Evolutionary conservation across 2,888 invertebrate genomes (phyloP), one percentile per base, ranked within the genome.

Genomic region (Chouioia cunea): DNA sequence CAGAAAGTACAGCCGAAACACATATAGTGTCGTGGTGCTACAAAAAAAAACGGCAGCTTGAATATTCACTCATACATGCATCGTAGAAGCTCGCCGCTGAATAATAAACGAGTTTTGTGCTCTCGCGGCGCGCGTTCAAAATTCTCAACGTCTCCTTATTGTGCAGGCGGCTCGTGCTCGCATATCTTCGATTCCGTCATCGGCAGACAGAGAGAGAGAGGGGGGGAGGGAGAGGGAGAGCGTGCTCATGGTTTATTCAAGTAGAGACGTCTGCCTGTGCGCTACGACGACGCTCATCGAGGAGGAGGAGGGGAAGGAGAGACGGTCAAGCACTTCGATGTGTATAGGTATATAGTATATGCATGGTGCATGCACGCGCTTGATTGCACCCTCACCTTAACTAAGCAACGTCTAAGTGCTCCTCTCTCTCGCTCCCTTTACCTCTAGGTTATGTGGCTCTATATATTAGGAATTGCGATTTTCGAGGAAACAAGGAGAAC

Each of bases 181-280:
- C 36, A 79, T 79, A 79, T 81, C 80, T 80, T 79, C 79, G 79
- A 80, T 81, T 81, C 75, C 76, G 76, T 81, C 81, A 81, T 81
- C 81, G 79, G 78, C 78, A 77, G 76, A 75, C 76, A 76, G 20
- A 18, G 18, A 8, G 48, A 15, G 46, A 16, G 23, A 16, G 1
- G 14, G 27, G 6, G 27, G 6, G 27, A 75, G 76, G 75, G 22
- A 18, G 48, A 15, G 48, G 4, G 47, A 18, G 27, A 18, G 2
- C 15, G 36, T 36, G 77, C 79, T 82, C 81, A 81, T 82, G 80
- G 77, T 81, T 82, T 82, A 82, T 82, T 82, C 81, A 82, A 79
- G 36, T 36, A 79, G 22, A 18, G 60, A 8, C 52, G 59, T 59
- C 47, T 47, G n/a, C 18, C 77, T 75, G 63, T 47, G 15, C 18